Percentiles rank a stretch among this genome's conserved stretches.
phyloP scores from a whole-genome alignment of 2,888 invertebrate species.

The Orthosia cruda region DNA sequence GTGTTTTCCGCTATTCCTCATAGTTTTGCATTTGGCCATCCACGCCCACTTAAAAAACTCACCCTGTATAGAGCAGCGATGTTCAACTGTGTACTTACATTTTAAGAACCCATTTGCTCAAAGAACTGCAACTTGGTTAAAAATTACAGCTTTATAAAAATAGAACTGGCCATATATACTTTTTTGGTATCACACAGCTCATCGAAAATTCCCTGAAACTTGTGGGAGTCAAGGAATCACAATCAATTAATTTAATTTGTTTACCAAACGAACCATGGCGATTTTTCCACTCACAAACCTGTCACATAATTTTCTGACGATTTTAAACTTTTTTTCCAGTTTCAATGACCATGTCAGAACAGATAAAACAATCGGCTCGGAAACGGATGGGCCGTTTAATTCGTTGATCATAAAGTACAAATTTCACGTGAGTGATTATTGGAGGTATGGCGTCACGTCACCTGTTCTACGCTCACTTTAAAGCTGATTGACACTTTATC shows the following conservation, averaged over 20 bases:
- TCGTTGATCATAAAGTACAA: conserved; percentile 42
- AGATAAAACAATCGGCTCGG: conserved; percentile 63
- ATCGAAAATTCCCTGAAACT: too few relatives aligned
- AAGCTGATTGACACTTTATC: conserved; percentile 23
- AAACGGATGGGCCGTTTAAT: conserved; percentile 60
- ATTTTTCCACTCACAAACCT: neutral
- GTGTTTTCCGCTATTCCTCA: too few relatives aligned
- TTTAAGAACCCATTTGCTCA: neutral
- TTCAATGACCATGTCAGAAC: conserved; percentile 27
- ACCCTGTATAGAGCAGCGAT: too few relatives aligned
- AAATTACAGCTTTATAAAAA: too few relatives aligned
- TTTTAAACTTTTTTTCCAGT: neutral
- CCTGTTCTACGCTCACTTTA: conserved; percentile 34
- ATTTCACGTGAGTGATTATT: conserved; percentile 48
- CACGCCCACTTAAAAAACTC: too few relatives aligned
- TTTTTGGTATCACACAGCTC: too few relatives aligned
- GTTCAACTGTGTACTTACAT: neutral
- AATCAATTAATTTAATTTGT: too few relatives aligned
- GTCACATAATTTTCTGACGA: neutral
- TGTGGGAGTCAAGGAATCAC: too few relatives aligned
- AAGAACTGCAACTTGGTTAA: too few relatives aligned
- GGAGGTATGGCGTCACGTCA: conserved; percentile 42
- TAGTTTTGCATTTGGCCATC: too few relatives aligned
- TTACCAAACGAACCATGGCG: neutral
- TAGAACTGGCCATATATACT: too few relatives aligned